phyloP scores from a whole-genome alignment of 1,140 invertebrate species.

The Apocrypta bakeri region DNA sequence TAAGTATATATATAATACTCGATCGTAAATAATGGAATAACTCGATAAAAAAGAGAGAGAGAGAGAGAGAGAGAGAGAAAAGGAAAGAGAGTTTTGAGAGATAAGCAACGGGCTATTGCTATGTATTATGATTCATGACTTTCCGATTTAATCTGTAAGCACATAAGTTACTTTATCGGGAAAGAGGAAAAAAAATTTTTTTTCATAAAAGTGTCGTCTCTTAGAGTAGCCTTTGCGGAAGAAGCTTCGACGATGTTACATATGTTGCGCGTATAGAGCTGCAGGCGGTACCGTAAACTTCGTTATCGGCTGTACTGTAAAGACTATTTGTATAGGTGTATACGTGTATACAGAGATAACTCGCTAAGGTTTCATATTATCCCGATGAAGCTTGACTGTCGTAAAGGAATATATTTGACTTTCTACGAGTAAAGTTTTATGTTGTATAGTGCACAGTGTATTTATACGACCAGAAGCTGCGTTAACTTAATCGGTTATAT shows the following conservation, averaged over 20 bases:
- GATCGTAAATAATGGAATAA: conserved; percentile 13
- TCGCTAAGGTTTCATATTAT: background rate
- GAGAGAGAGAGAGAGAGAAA: background rate
- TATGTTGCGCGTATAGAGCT: background rate
- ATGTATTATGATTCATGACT: background rate
- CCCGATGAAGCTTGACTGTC: background rate
- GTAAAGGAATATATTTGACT: background rate
- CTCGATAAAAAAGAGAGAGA: background rate
- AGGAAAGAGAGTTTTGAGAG: background rate
- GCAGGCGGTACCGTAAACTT: background rate
- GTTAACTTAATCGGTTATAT: background rate
- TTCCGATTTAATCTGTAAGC: background rate
- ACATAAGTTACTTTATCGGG: background rate
- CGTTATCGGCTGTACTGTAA: background rate
- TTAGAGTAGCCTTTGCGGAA: no score
- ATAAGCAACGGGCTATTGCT: background rate
- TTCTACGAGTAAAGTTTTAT: background rate
- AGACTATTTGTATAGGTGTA: background rate
- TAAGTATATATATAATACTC: background rate
- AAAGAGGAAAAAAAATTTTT: background rate
- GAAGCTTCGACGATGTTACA: background rate
- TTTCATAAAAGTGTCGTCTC: no score
- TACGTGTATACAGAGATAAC: no score
- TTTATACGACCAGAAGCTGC: no score
- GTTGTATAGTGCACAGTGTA: no score